A percentile compares a stretch with the other conserved stretches of the same genome.
These are phyloP conservation scores for Latrodectus hesperus DNA, from an alignment of 2,888 invertebrate species.

Conservation along the genomic window DNA sequence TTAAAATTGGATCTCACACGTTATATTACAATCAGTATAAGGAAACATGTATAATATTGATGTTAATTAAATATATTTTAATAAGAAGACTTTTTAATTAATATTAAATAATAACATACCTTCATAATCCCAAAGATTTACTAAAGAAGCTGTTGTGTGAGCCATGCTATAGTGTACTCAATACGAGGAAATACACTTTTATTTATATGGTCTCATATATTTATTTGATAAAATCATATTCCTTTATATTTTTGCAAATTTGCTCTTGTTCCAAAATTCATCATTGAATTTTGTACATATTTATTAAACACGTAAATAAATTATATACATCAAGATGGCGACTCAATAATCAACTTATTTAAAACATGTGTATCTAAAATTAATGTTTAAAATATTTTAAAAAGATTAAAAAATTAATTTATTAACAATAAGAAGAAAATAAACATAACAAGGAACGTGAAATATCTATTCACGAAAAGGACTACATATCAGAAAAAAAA, in stretches of 20 bases:
- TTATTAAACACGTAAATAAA: conserved; percentile 44
- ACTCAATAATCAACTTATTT: conserved; percentile 45
- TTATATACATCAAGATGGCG: conserved; percentile 63
- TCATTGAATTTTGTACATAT: not conserved
- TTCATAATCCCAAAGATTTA: conserved; percentile 65
- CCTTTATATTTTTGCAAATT: not conserved
- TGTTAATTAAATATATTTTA: too few relatives aligned
- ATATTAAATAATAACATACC: conserved; percentile 44
- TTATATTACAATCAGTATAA: not conserved
- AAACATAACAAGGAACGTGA: conserved; percentile 49
- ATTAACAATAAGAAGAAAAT: conserved; percentile 28
- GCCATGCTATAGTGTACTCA: conserved; percentile 33
- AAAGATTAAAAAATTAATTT: conserved; percentile 19
- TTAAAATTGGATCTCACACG: not conserved
- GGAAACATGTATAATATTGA: not conserved
- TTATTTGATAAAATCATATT: conserved; percentile 2
- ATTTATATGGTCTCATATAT: not conserved
- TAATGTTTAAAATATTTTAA: conserved; percentile 35
- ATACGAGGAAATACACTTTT: not conserved
- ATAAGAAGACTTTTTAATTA: too few relatives aligned
- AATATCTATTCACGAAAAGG: not conserved
- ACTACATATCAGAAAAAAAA: conserved; percentile 48
- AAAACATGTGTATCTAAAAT: conserved; percentile 64
- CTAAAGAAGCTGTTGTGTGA: conserved; percentile 51
- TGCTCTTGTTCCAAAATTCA: not conserved